A percentile compares a stretch with the other conserved stretches of the same genome.
Evolutionary conservation across 2,797 vertebrate species (phyloP).

Genomic region (Tolypeutes matacus): DNA sequence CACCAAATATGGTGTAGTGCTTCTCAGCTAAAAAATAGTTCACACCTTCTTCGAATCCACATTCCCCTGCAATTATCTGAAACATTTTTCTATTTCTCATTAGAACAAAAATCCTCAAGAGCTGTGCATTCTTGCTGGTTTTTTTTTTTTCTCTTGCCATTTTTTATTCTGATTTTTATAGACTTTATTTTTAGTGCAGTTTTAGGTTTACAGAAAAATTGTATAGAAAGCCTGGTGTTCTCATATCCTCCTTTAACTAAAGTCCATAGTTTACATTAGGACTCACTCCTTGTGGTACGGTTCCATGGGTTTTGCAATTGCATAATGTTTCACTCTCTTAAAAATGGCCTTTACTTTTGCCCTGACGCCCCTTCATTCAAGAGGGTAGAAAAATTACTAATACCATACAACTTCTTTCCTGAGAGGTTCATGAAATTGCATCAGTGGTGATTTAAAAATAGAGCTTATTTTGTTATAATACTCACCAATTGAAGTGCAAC

Average conservation of each 20-base stretch:
- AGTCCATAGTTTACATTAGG: no score
- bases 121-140: not conserved
- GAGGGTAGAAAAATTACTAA: not conserved
- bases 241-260: no score
- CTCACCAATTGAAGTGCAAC: not conserved
- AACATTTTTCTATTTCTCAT: not conserved
- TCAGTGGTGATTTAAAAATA: not conserved
- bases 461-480: not conserved
- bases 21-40: not conserved
- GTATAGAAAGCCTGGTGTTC: no score
- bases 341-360: no score
- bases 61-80: not conserved
- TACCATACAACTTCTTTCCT: not conserved
- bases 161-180: not conserved
- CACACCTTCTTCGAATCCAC: not conserved
- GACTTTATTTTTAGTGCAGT: no score
- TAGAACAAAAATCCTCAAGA: not conserved
- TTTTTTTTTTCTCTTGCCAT: not conserved
- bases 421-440: not conserved
- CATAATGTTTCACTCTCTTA: no score
- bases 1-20: no score
- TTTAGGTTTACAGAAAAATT: no score
- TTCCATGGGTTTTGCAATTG: no score
- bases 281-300: no score
- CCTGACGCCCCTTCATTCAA: no score